Evolutionary conservation across 2,797 vertebrate species (phyloP), one percentile per base, ranked within the genome.

Genomic region (Atherinosoma microstoma): DNA sequence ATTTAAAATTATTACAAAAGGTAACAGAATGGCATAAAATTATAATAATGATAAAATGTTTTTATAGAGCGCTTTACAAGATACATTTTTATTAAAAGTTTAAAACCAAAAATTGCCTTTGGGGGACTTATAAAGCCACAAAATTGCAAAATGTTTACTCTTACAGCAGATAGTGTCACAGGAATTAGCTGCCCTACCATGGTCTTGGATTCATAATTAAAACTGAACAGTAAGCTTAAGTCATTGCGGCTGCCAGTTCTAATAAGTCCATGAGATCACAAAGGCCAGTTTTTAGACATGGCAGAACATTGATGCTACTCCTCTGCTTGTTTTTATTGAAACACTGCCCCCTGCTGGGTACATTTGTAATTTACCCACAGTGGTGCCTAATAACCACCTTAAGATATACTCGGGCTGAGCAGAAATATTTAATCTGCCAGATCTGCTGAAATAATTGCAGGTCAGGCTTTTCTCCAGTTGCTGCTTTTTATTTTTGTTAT

Each of bases 271-370:
- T 58, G 22, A 58, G 32, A 65, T 80, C 78, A 85, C 79, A 87
- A 87, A 89, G 59, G 64, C 60, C 18, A 47, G n/a, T 75, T 68
- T 67, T 61, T 49, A 83, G 58, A 78, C 45, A 79, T 53, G 13
- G 54, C 20, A 73, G 35, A 45, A 54, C 32, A 54, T 84, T 66
- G 61, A 65, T 47, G 9, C 12, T 12, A 49, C 16, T 53, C 15
- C 57, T 13, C 24, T 10, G 13, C 56, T 65, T 9, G 12, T 67
- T 63, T 64, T 70, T 29, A 61, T 60, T 76, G 29, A 54, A 64
- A 42, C 35, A 83, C 69, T 87, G 78, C 87, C 87, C 75, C 83
- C 87, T 90, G 47, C 80, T 91, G 86, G 68, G 70, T 49, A 1
- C 13, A 57, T 24, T 61, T 62, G 56, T 32, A 67, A 34, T 82